These are phyloP conservation scores for Manis javanica DNA, from an alignment of 2,797 vertebrate genomes.

Conservation along the genomic window DNA sequence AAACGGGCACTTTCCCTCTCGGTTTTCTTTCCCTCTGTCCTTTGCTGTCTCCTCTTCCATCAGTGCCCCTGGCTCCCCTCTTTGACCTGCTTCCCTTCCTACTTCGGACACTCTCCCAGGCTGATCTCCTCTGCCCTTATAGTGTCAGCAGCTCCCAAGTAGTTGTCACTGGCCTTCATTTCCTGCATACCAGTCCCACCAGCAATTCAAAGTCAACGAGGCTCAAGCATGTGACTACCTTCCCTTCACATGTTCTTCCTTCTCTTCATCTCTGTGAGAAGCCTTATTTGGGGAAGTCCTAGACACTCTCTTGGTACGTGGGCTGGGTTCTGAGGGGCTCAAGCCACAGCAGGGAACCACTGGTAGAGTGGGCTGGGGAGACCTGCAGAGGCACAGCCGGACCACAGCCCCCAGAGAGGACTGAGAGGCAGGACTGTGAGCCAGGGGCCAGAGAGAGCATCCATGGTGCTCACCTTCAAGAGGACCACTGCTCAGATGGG, in stretches of 20 bases:
- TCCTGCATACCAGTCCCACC: no score
- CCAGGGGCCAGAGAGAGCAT: accelerated
- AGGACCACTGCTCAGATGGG: not conserved
- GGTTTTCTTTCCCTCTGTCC: not conserved
- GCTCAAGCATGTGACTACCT: not conserved
- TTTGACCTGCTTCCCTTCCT: not conserved
- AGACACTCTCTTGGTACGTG: not conserved
- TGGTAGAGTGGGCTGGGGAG: not conserved
- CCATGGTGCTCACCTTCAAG: not conserved
- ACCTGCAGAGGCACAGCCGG: not conserved
- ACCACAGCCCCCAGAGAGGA: not conserved
- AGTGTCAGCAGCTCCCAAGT: not conserved
- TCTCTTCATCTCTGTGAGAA: not conserved
- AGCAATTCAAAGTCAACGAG: not conserved
- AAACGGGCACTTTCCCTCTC: not conserved
- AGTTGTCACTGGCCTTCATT: not conserved
- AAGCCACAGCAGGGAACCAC: not conserved
- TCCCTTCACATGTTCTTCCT: not conserved
- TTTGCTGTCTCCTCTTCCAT: not conserved
- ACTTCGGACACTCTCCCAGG: not conserved
- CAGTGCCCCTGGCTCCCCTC: not conserved
- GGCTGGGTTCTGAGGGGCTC: not conserved
- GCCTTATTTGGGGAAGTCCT: not conserved
- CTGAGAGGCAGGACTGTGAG: not conserved
- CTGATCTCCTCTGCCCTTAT: not conserved